Evolutionary conservation across 2,113 vertebrate species (phyloP), one percentile per base, ranked within the genome.

Genomic region (Grantiella picta): DNA sequence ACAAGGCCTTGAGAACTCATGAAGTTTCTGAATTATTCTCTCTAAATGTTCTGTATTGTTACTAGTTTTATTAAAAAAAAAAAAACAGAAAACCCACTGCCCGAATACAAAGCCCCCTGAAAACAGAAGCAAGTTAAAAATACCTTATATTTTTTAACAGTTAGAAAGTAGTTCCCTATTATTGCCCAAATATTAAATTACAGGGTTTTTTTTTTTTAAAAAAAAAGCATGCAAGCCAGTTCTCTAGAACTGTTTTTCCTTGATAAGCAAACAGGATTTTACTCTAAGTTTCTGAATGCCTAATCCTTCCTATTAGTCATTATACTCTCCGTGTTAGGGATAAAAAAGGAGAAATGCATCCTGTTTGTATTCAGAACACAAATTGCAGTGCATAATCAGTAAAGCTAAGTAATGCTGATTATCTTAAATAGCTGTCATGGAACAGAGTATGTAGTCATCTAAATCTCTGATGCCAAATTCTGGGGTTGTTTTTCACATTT

Each of bases 181-280:
- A 88, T 36, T 82, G 63, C 21, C 77, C 63, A 70, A 96, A 88
- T 94, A 69, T 75, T 95, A 86, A 97, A 86, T 83, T 44, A 47
- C 52, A 64, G 38, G 10, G 38, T 10, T 38, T 38, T 38, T 10
- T 38, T 38, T 38, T 38, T 38, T 38, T 38, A 35, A 47, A 15
- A 49, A 38, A 36, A 10, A 3, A 11, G 2, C 28, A 40, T 52
- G 28, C 56, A 49, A 64, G 61, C 47, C 84, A 84, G 50, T 89
- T 84, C 64, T 65, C 7, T 23, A 73, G 42, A 23, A 49, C 75
- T 91, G 54, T 72, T 86, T 90, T 93, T 56, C 82, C 49, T 84
- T 83, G 90, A 91, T 96, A 97, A 96, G 89, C 73, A 91, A 91
- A 68, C 11, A 63, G 66, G 81, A 79, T 92, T 96, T 95, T 76